Conservation (phyloP, 2,888 invertebrate genomes). For the Phengaris arion region DNA sequence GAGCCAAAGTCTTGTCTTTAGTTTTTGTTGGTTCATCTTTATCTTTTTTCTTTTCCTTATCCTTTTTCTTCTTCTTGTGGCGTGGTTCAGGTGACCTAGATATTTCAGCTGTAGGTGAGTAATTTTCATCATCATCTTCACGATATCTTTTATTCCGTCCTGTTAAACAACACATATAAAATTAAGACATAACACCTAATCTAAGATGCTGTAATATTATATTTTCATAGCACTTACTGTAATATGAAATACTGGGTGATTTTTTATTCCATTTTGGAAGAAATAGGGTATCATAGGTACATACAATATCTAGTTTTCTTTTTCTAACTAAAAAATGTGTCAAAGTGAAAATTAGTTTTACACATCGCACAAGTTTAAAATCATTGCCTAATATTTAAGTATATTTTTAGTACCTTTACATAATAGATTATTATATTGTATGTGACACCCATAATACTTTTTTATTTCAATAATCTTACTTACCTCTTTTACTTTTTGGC, state of each 20-base stretch:
- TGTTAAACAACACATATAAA: constrained; percentile 36
- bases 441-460: too few species aligned
- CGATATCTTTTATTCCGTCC: constrained; percentile 56
- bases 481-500: constrained; percentile 59
- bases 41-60: constrained; percentile 50
- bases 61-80: constrained; percentile 61
- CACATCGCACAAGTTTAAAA: too few species aligned
- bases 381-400: neutral
- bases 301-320: too few species aligned
- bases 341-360: too few species aligned
- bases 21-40: constrained; percentile 56
- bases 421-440: too few species aligned
- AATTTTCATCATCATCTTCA: constrained; percentile 59
- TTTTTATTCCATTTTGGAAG: too few species aligned
- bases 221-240: too few species aligned
- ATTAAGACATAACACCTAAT: neutral
- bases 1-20: constrained; percentile 72
- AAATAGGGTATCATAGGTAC: too few species aligned
- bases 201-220: too few species aligned
- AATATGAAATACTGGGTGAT: too few species aligned
- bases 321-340: too few species aligned
- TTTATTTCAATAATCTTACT: constrained; percentile 22
- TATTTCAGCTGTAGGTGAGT: constrained; percentile 62
- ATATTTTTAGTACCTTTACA: too few species aligned
- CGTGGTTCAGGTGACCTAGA: constrained; percentile 57